phyloP scores from a whole-genome alignment of 2,113 vertebrate species.

The Peromyscus polionotus region DNA sequence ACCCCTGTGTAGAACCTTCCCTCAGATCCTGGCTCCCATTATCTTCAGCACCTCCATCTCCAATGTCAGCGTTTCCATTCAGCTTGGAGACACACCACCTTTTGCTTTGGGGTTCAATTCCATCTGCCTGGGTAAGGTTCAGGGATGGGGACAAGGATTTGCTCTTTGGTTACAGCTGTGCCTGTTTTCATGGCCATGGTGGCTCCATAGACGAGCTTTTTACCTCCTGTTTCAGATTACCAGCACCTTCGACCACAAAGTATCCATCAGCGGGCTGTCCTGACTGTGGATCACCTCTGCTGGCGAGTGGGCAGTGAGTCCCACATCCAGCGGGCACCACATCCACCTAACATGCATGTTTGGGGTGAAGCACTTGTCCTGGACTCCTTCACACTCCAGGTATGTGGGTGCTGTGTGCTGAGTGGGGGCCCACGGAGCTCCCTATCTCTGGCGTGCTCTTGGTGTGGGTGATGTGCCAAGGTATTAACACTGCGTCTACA shows the following conservation, averaged over 20 bases:
- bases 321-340: constrained; percentile 96
- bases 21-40: constrained; percentile 94
- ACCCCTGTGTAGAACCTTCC: constrained; percentile 87
- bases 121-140: constrained; percentile 90
- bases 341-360: constrained; percentile 96
- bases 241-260: constrained; percentile 90
- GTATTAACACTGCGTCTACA: not conserved
- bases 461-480: not conserved
- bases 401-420: constrained; percentile 70
- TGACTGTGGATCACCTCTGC: constrained; percentile 96
- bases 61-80: constrained; percentile 95
- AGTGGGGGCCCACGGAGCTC: not conserved
- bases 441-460: not conserved
- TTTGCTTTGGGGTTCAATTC: constrained; percentile 97
- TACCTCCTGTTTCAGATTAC: constrained; percentile 84
- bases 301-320: constrained; percentile 98
- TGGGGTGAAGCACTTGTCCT: constrained; percentile 98
- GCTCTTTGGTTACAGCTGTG: not conserved
- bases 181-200: not conserved
- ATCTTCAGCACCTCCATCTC: constrained; percentile 93
- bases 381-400: constrained; percentile 95
- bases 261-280: constrained; percentile 91
- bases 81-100: constrained; percentile 96
- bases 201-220: not conserved
- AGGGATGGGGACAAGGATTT: not conserved